Evolutionary conservation across 2,888 invertebrate species (phyloP).

Genomic region (Druceiella hillmani): DNA sequence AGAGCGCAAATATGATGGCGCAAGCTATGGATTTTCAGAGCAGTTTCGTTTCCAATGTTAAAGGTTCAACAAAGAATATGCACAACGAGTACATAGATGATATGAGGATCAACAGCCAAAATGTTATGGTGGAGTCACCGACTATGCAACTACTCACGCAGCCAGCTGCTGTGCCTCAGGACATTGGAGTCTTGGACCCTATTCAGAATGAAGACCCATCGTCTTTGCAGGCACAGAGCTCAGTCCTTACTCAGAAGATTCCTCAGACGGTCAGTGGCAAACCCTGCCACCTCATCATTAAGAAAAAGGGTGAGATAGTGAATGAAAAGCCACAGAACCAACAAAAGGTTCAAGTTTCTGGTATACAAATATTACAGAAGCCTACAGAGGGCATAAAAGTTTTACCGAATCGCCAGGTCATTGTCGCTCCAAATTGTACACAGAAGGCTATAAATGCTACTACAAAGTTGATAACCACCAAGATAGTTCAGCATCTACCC

Average conservation of each 20-base stretch:
- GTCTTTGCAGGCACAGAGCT: constrained; percentile 33
- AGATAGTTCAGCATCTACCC: constrained; percentile 40
- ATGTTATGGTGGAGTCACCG: constrained; percentile 38
- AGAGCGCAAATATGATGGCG: no score
- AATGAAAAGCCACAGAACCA: constrained; percentile 28
- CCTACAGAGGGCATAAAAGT: constrained; percentile 39
- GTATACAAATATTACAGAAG: constrained; percentile 43
- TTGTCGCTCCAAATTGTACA: constrained; percentile 36
- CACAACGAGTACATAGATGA: no score
- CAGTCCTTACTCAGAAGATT: constrained; percentile 31
- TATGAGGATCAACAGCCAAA: no score
- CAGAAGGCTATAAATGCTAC: constrained; percentile 37
- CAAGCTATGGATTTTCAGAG: no score
- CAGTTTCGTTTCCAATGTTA: no score
- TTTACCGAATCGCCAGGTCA: constrained; percentile 40
- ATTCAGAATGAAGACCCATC: constrained; percentile 35
- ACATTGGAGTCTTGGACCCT: constrained; percentile 33
- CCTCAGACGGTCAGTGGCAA: constrained; percentile 30
- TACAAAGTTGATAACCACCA: constrained; percentile 41
- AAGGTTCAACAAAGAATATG: no score
- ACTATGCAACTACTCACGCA: constrained; percentile 41
- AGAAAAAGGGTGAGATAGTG: constrained; percentile 34
- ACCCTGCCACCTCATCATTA: constrained; percentile 42
- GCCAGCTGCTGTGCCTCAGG: constrained; percentile 37
- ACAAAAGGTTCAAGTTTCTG: constrained; percentile 37